Evolutionary conservation across 2,888 invertebrate species (phyloP), one percentile per base, ranked within the genome.

Genomic region (Cantharis rufa): DNA sequence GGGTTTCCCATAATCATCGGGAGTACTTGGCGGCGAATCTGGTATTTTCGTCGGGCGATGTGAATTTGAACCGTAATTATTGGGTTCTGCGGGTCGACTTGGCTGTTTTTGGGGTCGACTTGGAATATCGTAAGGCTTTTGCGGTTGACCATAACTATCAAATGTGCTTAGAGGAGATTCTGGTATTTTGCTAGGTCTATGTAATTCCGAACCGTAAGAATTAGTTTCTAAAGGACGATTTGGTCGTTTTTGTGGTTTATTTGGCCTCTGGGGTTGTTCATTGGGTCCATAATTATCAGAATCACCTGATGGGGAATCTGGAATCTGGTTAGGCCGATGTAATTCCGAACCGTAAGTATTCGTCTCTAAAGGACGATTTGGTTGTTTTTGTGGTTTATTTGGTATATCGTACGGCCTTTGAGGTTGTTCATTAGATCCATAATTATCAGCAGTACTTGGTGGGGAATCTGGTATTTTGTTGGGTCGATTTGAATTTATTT

Each of bases 51-150:
- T 61, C 7, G 74, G 74, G 10, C 72, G 72, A 32, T 73, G 72
- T 28, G 79, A 79, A 74, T 69, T 73, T 73, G 62, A 32, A 61
- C 78, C 61, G 66, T 80, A 80, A 15, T 66, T 21, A 21, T 24
- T 66, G 5, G 79, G 48, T 63, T 68, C 32, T 77, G 63, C 10
- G 18, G 18, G 48, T 48, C 48, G 64, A 66, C n/a, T 18, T 21
- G 64, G 24, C 7, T 16, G 18, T 21, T 78, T 69, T 16, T 71
- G 24, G 15, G 15, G 64, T 18, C 27, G 62, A 27, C 7, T 16
- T 18, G 69, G 16, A 15, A 27, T 69, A 10, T 28, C 27, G 32
- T 69, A 13, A 15, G 69, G 69, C 10, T 13, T 27, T 11, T 28
- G 24, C 15, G 69, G 69, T 62, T 28, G 62, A 16, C 48, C 48